A percentile compares a stretch with the other conserved stretches of the same genome.
These are phyloP conservation scores for Thamnophis elegans DNA, from an alignment of 2,797 vertebrate species.

Conservation along the genomic window DNA sequence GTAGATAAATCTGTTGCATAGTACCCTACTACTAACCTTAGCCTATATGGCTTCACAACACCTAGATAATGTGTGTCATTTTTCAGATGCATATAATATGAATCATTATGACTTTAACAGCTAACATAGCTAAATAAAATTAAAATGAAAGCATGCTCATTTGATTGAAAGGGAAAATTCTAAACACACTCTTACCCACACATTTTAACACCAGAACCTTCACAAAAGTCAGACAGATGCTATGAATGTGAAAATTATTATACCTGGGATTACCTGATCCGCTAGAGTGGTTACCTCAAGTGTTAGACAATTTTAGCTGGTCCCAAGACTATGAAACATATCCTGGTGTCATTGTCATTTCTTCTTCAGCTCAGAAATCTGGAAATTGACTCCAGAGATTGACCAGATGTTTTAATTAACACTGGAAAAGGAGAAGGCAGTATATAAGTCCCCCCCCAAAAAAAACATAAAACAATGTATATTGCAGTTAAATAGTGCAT, in stretches of 20 bases:
- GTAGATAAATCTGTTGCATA: not conserved
- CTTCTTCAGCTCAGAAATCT: not conserved
- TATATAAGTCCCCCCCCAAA: constrained; percentile 20
- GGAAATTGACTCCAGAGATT: constrained; percentile 11
- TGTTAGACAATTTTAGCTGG: not conserved
- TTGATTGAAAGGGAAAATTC: not conserved
- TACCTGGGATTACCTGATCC: not conserved
- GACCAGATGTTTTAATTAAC: constrained; percentile 50
- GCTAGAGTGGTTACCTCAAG: not conserved
- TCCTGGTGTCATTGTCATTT: constrained; percentile 7
- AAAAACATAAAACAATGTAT: constrained; percentile 46
- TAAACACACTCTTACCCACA: not conserved
- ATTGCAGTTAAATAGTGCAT: constrained; percentile 39
- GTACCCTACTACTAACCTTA: not conserved
- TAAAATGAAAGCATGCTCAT: not conserved
- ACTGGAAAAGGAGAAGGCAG: constrained; percentile 28
- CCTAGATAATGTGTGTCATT: not conserved
- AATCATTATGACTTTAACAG: not conserved
- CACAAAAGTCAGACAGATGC: not conserved
- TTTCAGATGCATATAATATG: not conserved
- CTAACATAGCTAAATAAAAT: not conserved
- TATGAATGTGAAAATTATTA: not conserved
- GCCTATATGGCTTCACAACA: not conserved
- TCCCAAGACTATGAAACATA: not conserved
- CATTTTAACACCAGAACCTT: not conserved